Base-by-base conservation (phyloP, 2,113 vertebrate species). In the Cebidichthys violaceus region DNA sequence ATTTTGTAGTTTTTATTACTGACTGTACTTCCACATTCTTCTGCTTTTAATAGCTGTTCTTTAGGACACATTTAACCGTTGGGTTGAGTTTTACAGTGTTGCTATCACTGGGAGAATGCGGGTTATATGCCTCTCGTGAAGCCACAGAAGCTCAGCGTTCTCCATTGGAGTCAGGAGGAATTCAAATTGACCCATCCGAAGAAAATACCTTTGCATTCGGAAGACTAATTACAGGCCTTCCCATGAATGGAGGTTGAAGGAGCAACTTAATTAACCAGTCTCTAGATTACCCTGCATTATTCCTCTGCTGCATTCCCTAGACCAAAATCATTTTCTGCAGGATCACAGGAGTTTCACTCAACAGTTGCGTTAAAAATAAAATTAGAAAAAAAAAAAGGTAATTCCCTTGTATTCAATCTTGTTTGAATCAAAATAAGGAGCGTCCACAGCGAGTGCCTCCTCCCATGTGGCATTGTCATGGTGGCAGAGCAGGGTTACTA, bases 211-310 rank as follows among this genome's bases (percentile, higher is more conserved):
- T 84, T 82, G 82, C 90, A 91, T 90, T 90, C 31, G 45, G 81
- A 77, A 31, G 70, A 83, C 87, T 92, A 95, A 93, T 94, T 93
- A 93, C 85, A 94, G 79, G 84, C 70, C 80, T 77, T 88, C 70
- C 69, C 45, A 70, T 90, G 88, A 94, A 92, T 81, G 79, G 86
- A 85, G 85, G 75, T 74, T 84, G 82, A 88, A 82, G 71, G 70
- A 90, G 86, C 85, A 90, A 88, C 90, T 90, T 92, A 92, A 94
- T 94, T 89, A 94, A 93, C 82, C 77, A 59, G 83, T 79, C 70
- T 82, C 52, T 50, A 88, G 84, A 89, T 90, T 88, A 90, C 67
- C 57, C 69, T n/a, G 41, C 33, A 86, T 88, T 87, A 90, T 86
- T 86, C 68, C 39, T 20, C 83, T 72, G 37, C 52, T 87, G 66